Conservation (phyloP, 1,140 invertebrate species). For the Sminthurides bifidus region DNA sequence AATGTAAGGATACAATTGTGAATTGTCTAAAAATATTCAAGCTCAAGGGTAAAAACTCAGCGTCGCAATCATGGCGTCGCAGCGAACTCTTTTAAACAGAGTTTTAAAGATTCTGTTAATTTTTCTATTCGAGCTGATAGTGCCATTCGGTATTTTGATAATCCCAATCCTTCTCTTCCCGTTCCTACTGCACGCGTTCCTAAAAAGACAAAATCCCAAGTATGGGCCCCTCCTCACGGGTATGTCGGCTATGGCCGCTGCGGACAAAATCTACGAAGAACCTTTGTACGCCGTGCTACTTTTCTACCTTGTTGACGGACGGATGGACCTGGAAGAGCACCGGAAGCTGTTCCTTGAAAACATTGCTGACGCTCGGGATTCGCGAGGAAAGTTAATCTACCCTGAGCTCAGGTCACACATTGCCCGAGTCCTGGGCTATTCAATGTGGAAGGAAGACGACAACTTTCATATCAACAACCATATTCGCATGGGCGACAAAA, state of each 20-base stretch:
- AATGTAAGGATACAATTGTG: too few relatives aligned
- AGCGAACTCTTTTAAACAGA: too few relatives aligned
- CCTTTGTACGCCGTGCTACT: not conserved
- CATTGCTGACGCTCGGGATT: not conserved
- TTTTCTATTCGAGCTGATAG: not conserved
- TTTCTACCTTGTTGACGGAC: not conserved
- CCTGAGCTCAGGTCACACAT: not conserved
- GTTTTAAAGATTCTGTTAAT: too few relatives aligned
- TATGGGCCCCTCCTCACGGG: not conserved
- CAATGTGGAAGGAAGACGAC: not conserved
- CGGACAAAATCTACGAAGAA: constrained; percentile 2
- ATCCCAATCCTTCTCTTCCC: not conserved
- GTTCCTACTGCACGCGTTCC: not conserved
- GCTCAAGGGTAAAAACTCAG: too few relatives aligned
- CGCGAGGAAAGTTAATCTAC: not conserved
- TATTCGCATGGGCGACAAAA: not conserved
- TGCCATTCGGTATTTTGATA: not conserved
- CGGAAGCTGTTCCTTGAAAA: not conserved
- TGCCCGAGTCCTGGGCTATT: not conserved
- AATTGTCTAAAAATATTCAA: too few relatives aligned
- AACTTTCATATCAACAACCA: not conserved
- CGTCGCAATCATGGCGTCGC: too few relatives aligned
- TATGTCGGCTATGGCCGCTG: not conserved
- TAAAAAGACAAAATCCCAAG: not conserved
- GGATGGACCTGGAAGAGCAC: not conserved